phyloP scores from a whole-genome alignment of 2,888 invertebrate species.

The Tachina fera region DNA sequence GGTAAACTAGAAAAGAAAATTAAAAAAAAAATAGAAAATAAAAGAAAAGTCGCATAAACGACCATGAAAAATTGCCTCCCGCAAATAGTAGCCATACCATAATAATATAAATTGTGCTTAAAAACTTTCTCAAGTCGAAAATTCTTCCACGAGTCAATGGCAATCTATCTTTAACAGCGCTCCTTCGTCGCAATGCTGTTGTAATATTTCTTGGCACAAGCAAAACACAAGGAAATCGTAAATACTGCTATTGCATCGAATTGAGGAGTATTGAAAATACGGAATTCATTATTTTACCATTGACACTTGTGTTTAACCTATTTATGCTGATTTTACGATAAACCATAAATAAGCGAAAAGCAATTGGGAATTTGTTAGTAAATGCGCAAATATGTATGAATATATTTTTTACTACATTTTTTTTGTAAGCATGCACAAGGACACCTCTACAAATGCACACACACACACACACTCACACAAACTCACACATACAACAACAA shows the following conservation, averaged over 20 bases:
- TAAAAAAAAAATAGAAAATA: background rate
- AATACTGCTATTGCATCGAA: background rate
- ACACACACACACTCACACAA: background rate
- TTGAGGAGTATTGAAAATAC: constrained; percentile 43
- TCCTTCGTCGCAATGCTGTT: constrained; percentile 38
- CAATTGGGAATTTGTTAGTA: constrained; percentile 67
- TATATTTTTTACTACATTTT: background rate
- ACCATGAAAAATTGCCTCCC: constrained; percentile 55
- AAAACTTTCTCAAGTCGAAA: constrained; percentile 12
- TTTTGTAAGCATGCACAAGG: background rate
- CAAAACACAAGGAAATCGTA: background rate
- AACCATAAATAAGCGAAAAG: constrained; percentile 78
- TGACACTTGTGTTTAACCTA: constrained; percentile 81
- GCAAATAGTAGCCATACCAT: constrained; percentile 52
- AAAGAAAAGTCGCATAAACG: constrained; percentile 57
- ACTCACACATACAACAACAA: background rate
- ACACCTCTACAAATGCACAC: constrained; percentile 31
- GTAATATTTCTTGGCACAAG: constrained; percentile 40
- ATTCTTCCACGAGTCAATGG: background rate
- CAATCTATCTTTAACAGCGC: background rate
- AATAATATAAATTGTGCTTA: constrained; percentile 50
- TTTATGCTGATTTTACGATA: constrained; percentile 81
- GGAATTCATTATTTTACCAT: constrained; percentile 79
- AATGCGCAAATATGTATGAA: constrained; percentile 53
- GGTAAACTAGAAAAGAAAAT: constrained; percentile 60